A percentile compares a stretch with the other conserved stretches of the same genome.
Evolutionary conservation across 37 sponge, comb jelly and placozoan genomes (phyloP).

Genomic region (Halichondria panicea): DNA sequence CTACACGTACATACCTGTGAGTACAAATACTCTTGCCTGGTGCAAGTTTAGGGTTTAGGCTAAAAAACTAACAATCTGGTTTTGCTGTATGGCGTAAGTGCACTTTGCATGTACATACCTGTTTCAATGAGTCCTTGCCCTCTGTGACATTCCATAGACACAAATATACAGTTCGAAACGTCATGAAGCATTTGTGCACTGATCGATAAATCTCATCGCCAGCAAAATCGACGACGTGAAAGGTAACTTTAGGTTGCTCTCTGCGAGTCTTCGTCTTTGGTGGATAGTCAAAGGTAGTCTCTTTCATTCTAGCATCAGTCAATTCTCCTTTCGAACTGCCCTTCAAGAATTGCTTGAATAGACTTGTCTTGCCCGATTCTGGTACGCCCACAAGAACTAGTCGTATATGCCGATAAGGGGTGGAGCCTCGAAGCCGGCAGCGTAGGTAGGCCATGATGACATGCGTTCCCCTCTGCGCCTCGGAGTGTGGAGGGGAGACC

Average conservation of each 20-base stretch:
- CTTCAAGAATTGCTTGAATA: conserved; percentile 20
- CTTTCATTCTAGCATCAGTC: conserved; percentile 6
- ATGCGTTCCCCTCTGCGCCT: conserved; percentile 48
- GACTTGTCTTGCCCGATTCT: conserved; percentile 53
- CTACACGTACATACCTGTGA: no score
- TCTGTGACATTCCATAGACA: conserved; percentile 55
- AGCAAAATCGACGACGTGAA: conserved; percentile 57
- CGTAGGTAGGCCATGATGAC: conserved; percentile 66
- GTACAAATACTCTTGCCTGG: no score
- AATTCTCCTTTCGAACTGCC: background rate
- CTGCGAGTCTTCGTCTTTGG: conserved; percentile 1
- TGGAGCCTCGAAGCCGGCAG: conserved; percentile 57
- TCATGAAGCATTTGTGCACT: conserved; percentile 66
- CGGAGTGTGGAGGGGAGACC: conserved; percentile 54
- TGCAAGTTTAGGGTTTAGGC: no score
- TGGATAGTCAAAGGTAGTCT: conserved; percentile 36
- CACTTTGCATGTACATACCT: no score
- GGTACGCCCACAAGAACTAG: conserved; percentile 59
- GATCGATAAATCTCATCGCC: conserved; percentile 31
- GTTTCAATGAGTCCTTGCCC: conserved; percentile 31
- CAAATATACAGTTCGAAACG: conserved; percentile 54
- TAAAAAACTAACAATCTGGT: no score
- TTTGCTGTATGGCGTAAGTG: no score
- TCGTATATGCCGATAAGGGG: conserved; percentile 63
- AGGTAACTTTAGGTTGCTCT: conserved; percentile 37